Base-by-base conservation (phyloP, 1,140 invertebrate species). In the Drosophila subobscura region DNA sequence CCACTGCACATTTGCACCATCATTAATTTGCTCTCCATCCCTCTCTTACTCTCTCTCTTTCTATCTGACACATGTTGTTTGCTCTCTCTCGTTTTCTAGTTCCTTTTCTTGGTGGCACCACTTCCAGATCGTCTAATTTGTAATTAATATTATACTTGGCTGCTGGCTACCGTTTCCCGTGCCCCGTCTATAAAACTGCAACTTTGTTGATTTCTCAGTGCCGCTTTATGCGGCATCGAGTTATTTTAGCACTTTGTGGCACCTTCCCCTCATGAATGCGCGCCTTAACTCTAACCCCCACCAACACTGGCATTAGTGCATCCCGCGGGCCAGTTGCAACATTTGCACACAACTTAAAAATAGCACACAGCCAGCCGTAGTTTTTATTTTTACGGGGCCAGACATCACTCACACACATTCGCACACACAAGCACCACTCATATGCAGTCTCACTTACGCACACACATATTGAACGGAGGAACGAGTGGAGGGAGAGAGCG, bases 341-440 rank as follows among this genome's bases (percentile, higher is more conserved):
- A 80, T 71, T 73, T 64, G 70, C 70, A 74, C 65, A 50, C 42
- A 52, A 58, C 49, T 71, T 83, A 84, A 72, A 84, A 84, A 84
- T 84, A 84, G 75, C 79, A 47, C 79, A 77, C 58, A 81, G 78
- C 78, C 49, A 83, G 67, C 61, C 41, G 64, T 72, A 40, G 46
- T 42, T 45, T 74, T 55, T 77, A 72, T 80, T 61, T 72, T 72
- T 80, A 77, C 59, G 49, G 47, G 55, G 64, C 78, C 72, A 80
- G 72, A 76, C 72, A 51, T 57, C 47, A 23, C 29, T 47, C 16
- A 49, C 22, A 22, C 23, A 49, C 12, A 37, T 42, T 16, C 29
- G 41, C 16, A 49, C 22, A 22, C 23, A 49, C 12, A 37, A 37
- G 33, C 33, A 37, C 8, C 33, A 37, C 10, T 37, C 33, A 37